Base-by-base conservation (phyloP, 1,140 invertebrate species). In the Conus betulinus region DNA sequence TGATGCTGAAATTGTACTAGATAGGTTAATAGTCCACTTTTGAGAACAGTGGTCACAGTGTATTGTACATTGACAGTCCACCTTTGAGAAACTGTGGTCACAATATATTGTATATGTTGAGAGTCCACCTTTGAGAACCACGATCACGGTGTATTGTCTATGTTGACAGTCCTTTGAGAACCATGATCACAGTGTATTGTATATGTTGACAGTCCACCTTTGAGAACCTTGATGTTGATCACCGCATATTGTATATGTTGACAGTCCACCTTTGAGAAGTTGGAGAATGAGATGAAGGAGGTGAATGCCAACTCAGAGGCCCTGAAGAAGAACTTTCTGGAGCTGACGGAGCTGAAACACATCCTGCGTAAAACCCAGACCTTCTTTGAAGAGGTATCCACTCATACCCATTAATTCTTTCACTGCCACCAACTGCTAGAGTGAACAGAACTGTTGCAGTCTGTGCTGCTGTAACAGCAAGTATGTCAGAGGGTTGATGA, bases 341-440 rank as follows among this genome's bases (percentile, higher is more conserved):
- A 99, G 94, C 96, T 99, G 89, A 98, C 98, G 0, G 99, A 99
- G 95, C 95, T 99, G 89, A 97, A 97, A 91, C 98, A 98, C 93
- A 98, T 99, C 82, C 96, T 99, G 53, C 97, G 98, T 93, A 99
- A 99, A 95, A 99, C 99, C 0, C 98, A 99, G 94, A 96, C 96
- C 1, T 99, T 99, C 95, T 99, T 99, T 96, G 97, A 97, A 92
- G 98, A 99, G 98, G 99, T 99, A 97, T 97, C 25, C 39, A 39
- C 39, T 39, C 39, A 3, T 3, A 39, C 39, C 39, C 39, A 39
- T 39, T 39, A 39, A 39, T 39, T 39, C 39, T 39, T 39, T 39
- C 39, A 39, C 39, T 39, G 39, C 39, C 39, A 39, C 39, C 39
- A 39, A 39, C 39, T 39, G 39, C 39, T 39, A 39, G 39, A 39